Evolutionary conservation across 2,797 vertebrate species (phyloP), one percentile per base, ranked within the genome.

Genomic region (Brachyalestes nurse): DNA sequence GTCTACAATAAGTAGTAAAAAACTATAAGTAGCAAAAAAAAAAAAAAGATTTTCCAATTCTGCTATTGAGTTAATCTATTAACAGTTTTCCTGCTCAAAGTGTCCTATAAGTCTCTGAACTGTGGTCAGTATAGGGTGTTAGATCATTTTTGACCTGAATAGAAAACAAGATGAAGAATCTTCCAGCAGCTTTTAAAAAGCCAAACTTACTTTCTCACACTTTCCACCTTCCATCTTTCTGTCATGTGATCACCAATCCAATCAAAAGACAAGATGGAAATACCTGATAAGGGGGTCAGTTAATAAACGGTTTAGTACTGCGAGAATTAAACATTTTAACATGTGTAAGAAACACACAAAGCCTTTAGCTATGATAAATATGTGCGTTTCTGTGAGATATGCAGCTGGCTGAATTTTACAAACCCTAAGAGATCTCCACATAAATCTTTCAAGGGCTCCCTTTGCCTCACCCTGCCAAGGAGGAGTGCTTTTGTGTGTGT

Each of bases 361-460:
- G 28, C 28, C 1, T 28, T 28, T 28, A 28, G 28, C 28, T 28
- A 28, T 28, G 28, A 1, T 61, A 5, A 21, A 19, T 61, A 57
- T 60, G 57, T 23, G 21, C 23, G 57, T 60, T 21, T 23, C 51
- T 55, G 16, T 55, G 17, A 55, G 60, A 45, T 65, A 51, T 12
- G n/a, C 67, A 70, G 21, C 42, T 47, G 45, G 67, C 45, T 51
- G 45, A 51, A 70, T 45, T 70, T 70, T 70, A 70, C 21, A 51
- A 45, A 70, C 45, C 45, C 67, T 70, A 23, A 23, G 40, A 51
- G 65, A 69, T 21, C 13, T 23, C 4, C 45, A 47, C 66, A 70
- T 70, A 70, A 70, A 70, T 70, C 67, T 70, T 25, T 70, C 21
- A 70, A 45, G 21, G 51, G 45, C 67, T 51, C 45, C 34, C 67